phyloP scores from a whole-genome alignment of 2,888 invertebrate species.

The Xanthia icteritia region DNA sequence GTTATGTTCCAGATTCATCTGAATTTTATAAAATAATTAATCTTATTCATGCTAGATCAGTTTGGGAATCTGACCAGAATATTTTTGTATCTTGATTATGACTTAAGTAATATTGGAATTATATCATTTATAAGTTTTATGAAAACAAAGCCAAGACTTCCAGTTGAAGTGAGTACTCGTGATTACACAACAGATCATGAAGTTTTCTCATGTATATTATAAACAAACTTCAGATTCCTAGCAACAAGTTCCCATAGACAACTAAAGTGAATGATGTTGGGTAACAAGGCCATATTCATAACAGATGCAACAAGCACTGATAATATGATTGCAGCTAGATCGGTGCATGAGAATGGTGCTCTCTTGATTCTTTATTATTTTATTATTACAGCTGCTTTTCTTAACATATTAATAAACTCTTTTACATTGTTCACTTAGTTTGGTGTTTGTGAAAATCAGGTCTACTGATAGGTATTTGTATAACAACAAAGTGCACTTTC shows the following conservation, averaged over 20 bases:
- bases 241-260: not conserved
- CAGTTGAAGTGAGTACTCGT: not conserved
- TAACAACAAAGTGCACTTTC: constrained; percentile 28
- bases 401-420: not conserved
- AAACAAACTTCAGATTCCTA: constrained; percentile 3
- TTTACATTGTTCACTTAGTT: not conserved
- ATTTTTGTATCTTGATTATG: not conserved
- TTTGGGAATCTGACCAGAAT: not conserved
- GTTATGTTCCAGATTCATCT: not conserved
- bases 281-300: constrained; percentile 51
- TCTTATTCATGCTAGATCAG: not conserved
- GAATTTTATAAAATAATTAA: too few species aligned
- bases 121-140: not conserved
- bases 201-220: not conserved
- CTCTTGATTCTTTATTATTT: not conserved
- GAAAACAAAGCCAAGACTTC: not conserved
- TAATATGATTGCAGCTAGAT: constrained; percentile 30
- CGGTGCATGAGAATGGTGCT: not conserved
- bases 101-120: not conserved
- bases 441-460: not conserved
- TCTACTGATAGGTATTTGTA: not conserved
- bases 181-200: constrained; percentile 1
- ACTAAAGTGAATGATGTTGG: constrained; percentile 20
- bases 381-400: not conserved
- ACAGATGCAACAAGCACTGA: constrained; percentile 4